These are phyloP conservation scores for Calameuta idolon DNA, from an alignment of 2,888 invertebrate genomes.

Conservation along the genomic window DNA sequence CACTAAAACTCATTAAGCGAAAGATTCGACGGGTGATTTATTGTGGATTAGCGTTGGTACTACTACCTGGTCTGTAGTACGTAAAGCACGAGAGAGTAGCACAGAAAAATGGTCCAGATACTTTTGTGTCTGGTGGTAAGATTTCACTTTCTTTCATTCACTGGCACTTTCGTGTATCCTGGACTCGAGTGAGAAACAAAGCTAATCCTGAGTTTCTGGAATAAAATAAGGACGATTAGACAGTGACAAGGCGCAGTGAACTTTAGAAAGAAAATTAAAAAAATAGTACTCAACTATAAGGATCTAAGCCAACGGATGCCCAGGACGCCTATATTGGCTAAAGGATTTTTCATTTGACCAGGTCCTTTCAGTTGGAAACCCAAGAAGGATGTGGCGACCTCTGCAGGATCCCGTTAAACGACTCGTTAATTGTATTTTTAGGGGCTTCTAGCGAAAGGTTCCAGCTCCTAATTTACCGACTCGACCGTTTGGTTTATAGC, in stretches of 20 bases:
- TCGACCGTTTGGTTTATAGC: conserved; percentile 60
- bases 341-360: background rate
- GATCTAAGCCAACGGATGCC: background rate
- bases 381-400: conserved; percentile 20
- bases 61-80: conserved; percentile 33
- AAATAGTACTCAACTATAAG: background rate
- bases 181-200: background rate
- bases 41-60: conserved; percentile 56
- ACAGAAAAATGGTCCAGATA: background rate
- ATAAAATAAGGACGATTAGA: background rate
- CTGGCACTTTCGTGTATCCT: background rate
- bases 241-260: background rate
- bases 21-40: conserved; percentile 60
- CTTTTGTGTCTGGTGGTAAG: background rate
- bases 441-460: conserved; percentile 51
- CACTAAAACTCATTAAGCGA: conserved; percentile 60
- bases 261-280: background rate
- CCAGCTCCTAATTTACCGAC: conserved; percentile 60
- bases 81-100: background rate
- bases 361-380: background rate
- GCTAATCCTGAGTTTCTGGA: background rate
- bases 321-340: background rate
- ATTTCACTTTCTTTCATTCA: background rate
- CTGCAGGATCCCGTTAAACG: conserved; percentile 52
- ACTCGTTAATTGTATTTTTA: conserved; percentile 63